Evolutionary conservation across 23 tunicate genomes (phyloP), one percentile per base, ranked within the genome.

Genomic region (Trididemnum miniatum): DNA sequence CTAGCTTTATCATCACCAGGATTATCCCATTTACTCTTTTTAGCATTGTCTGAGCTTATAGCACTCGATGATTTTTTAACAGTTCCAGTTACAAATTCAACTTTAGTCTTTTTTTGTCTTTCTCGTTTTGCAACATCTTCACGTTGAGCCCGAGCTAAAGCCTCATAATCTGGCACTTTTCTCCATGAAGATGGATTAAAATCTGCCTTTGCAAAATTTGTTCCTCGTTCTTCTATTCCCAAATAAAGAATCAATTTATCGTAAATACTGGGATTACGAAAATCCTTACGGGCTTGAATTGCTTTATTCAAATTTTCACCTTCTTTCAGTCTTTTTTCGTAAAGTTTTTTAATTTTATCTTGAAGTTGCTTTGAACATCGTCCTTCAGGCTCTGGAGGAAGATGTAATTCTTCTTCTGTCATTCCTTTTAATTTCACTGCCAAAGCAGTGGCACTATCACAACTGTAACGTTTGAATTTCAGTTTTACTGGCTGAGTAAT

Each of bases 221-320:
- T 86, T 20, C 99, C 99, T 9, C 91, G 51, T 80, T 96, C 99
- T 29, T 96, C 94, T 18, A 96, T 96, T 44, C 82, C 86, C 15
- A 89, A 54, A 51, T 59, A 91, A 0, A 83, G 65, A 51, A 96
- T 91, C 49, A 96, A 78, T 71, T 96, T 96, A 30, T 92, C 96
- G 39, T 96, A 96, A 59, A 96, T 96, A 35, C 91, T 84, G 0
- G 99, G 99, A 54, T 96, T 96, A 20, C 99, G 80, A 64, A 93
- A 93, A 62, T 93, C 98, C 59, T 93, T 93, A 35, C 98, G 62
- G 2, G 57, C 35, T 38, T 93, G 98, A 33, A 93, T 82, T 31
- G 71, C 65, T 66, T 76, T 84, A 76, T 93, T 93, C 29, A 93
- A 54, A 76, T 87, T 83, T 50, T 87, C 87, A 0, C 92, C 97